Evolutionary conservation across 2,797 vertebrate genomes (phyloP), one percentile per base, ranked within the genome.

Genomic region (Taenioides sp.): DNA sequence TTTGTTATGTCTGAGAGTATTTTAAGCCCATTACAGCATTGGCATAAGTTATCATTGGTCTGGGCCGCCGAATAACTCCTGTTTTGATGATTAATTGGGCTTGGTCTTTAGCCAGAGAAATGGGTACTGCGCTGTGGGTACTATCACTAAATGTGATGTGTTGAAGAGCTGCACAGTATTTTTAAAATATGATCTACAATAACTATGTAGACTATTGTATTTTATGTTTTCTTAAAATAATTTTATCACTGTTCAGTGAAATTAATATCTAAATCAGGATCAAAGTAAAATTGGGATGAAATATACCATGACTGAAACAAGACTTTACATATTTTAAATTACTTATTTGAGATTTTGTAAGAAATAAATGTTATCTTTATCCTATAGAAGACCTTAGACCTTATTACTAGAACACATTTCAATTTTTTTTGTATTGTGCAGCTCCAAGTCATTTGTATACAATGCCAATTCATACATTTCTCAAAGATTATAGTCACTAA

Each of bases 1-100:
- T 69, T 70, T 62, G 63, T 69, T 79, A 70, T 14, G 31, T 76
- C 71, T 78, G 63, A 75, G 75, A 77, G 72, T 77, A 80, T 80
- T 82, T 81, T 76, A 55, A 76, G 75, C 71, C 17, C 47, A 66
- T 54, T 75, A 77, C 58, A 73, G 69, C 77, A 60, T 63, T 80
- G 63, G 76, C 75, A 67, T 71, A 25, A 43, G 65, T 77, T 79
- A 55, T 73, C 75, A 63, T 68, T 72, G 67, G 67, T 72, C 64
- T 80, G 73, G 80, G 70, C 78, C 58, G 7, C 64, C 69, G 71
- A 65, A 78, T 54, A 34, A 67, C 72, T 76, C 47, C 9, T 82
- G 76, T 69, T 72, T 70, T 70, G 62, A 59, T 64, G 68, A 82
- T 82, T 80, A 81, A 80, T 59, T 78, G 70, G 61, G 62, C 0